Evolutionary conservation across 2,797 vertebrate species (phyloP), one percentile per base, ranked within the genome.

Genomic region (Diglossa cyanea): DNA sequence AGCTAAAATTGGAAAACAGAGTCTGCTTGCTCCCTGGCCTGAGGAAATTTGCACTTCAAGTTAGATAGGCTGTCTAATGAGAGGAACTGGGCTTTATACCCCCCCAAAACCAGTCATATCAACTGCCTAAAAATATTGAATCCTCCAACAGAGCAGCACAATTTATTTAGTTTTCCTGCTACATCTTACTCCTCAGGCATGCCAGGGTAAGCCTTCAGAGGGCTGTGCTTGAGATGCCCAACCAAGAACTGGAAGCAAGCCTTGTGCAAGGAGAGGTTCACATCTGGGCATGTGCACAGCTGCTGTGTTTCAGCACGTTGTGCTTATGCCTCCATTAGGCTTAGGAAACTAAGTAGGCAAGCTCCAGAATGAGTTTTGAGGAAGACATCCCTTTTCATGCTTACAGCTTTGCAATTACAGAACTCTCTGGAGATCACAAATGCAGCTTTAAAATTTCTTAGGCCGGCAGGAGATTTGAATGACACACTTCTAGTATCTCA

Each of bases 271-370:
- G 12, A 44, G n/a, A 25, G 8, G 19, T 55, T 40, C 82, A 60
- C 28, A 18, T 40, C 21, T 55, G 67, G 23, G 13, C 26, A 61
- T 3, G 3, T 11, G 28, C 31, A 57, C 39, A 88, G 62, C 42
- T 73, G 73, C 60, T 1, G 1, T 13, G 54, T 53, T 71, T 80
- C 5, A 7, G n/a, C 33, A 61, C 20, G 7, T 75, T 0, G 0
- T 3, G 4, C 39, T 90, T 78, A 54, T 40, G 23, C 16, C 33
- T 50, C 39, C 71, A 17, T 8, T 16, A 33, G 42, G 42, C 45
- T 89, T 50, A 72, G 33, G 45, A 91, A 74, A 78, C 2, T 2
- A 81, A 60, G 40, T 8, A 47, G 47, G 42, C 11, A 37, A 75
- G 19, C 53, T 71, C 48, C 4, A 4, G 54, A 68, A n/a, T 3